Conservation (phyloP, 2,888 invertebrate genomes). For the Tipula helvola region DNA sequence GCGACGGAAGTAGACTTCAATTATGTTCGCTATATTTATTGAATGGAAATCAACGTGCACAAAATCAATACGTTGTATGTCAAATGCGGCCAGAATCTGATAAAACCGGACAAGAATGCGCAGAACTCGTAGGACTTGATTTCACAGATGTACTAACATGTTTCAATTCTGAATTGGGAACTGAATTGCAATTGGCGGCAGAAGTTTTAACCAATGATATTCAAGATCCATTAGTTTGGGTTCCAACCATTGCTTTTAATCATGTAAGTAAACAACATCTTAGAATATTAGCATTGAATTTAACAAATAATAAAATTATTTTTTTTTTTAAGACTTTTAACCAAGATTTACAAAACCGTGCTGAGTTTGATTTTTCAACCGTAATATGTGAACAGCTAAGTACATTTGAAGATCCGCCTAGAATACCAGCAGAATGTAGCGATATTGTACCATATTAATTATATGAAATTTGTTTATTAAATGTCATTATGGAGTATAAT, state of each 20-base stretch:
- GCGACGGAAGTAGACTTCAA: conserved; percentile 47
- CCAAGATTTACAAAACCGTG: conserved; percentile 35
- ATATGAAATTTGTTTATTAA: not conserved
- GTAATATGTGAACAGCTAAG: conserved; percentile 28
- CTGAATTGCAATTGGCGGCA: conserved; percentile 36
- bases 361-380: conserved; percentile 32
- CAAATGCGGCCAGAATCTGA: conserved; percentile 39
- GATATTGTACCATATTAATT: not conserved
- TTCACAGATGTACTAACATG: conserved; percentile 32
- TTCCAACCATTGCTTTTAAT: conserved; percentile 41
- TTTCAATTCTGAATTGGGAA: conserved; percentile 33
- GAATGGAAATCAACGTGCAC: conserved; percentile 26
- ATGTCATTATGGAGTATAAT: too few relatives aligned
- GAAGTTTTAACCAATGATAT: conserved; percentile 32
- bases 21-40: conserved; percentile 42
- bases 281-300: too few relatives aligned
- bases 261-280: conserved; percentile 28
- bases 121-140: conserved; percentile 29
- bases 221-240: conserved; percentile 30
- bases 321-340: conserved; percentile 29
- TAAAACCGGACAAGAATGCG: conserved; percentile 34
- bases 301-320: not conserved
- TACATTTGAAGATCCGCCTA: not conserved
- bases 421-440: not conserved
- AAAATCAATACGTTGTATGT: conserved; percentile 41